Conservation (phyloP, 1,140 invertebrate species). For the Cydia splendana region DNA sequence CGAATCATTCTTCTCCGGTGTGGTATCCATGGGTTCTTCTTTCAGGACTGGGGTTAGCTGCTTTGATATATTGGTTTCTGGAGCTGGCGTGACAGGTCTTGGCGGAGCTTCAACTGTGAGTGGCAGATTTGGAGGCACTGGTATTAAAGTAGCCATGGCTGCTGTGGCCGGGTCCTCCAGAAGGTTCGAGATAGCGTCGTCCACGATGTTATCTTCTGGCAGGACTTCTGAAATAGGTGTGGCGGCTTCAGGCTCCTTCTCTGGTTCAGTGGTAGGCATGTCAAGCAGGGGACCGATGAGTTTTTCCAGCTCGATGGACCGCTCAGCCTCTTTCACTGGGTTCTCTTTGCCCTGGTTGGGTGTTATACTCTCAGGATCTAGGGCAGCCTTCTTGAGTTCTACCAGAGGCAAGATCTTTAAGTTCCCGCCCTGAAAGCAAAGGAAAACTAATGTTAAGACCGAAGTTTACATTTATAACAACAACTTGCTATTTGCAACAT, state of each 20-base stretch:
- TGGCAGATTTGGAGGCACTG: neutral
- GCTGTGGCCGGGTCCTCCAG: neutral
- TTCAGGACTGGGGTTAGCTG: constrained; percentile 25
- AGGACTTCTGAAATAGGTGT: constrained; percentile 16
- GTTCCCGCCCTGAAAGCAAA: constrained; percentile 14
- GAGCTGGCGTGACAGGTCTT: neutral
- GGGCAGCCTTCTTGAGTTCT: constrained; percentile 56
- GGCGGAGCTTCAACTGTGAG: neutral
- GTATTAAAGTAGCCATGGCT: neutral
- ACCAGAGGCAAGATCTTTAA: constrained; percentile 62
- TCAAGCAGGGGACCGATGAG: constrained; percentile 52
- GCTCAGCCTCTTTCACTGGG: constrained; percentile 63
- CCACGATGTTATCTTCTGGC: neutral
- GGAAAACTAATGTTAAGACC: neutral
- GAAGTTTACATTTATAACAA: neutral
- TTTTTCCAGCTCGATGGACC: constrained; percentile 66
- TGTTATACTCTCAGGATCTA: constrained; percentile 45
- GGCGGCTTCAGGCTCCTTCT: neutral
- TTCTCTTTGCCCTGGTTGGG: constrained; percentile 44
- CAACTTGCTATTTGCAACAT: neutral
- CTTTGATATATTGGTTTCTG: neutral
- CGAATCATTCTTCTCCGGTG: constrained; percentile 16
- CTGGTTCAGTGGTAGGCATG: constrained; percentile 1
- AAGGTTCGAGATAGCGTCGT: neutral
- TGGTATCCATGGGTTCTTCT: constrained; percentile 34